Conservation (phyloP, 2,113 vertebrate genomes). For the Dunckerocampus dactyliophorus region DNA sequence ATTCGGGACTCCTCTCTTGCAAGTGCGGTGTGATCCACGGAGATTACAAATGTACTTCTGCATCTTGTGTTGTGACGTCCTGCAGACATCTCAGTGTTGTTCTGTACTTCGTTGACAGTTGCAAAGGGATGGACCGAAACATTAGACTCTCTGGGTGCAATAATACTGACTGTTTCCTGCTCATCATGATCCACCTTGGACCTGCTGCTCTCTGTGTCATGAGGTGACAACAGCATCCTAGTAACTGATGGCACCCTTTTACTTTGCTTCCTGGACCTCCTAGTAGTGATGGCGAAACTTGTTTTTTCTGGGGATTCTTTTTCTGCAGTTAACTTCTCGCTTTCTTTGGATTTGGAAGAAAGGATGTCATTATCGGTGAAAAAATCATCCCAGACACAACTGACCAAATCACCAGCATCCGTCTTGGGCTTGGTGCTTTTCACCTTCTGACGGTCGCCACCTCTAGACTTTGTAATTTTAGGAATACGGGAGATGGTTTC, state of each 20-base stretch:
- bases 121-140: neutral
- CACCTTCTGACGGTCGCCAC: constrained; percentile 15
- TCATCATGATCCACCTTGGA: constrained; percentile 2
- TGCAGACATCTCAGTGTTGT: neutral
- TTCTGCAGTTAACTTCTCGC: neutral
- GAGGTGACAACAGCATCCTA: constrained; percentile 24
- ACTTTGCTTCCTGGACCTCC: constrained; percentile 35
- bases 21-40: neutral
- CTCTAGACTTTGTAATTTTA: constrained; percentile 31
- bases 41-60: constrained; percentile 53
- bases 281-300: constrained; percentile 24
- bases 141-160: neutral
- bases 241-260: neutral
- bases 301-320: neutral
- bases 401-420: constrained; percentile 3
- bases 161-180: neutral
- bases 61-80: constrained; percentile 22
- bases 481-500: constrained; percentile 37
- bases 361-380: constrained; percentile 28
- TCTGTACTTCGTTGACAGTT: neutral
- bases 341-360: neutral
- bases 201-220: constrained; percentile 9
- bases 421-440: neutral
- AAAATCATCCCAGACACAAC: constrained; percentile 36
- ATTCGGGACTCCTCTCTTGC: neutral